A percentile compares a stretch with the other conserved stretches of the same genome.
phyloP scores from a whole-genome alignment of 2,888 invertebrate genomes.

The Heliconius sara region DNA sequence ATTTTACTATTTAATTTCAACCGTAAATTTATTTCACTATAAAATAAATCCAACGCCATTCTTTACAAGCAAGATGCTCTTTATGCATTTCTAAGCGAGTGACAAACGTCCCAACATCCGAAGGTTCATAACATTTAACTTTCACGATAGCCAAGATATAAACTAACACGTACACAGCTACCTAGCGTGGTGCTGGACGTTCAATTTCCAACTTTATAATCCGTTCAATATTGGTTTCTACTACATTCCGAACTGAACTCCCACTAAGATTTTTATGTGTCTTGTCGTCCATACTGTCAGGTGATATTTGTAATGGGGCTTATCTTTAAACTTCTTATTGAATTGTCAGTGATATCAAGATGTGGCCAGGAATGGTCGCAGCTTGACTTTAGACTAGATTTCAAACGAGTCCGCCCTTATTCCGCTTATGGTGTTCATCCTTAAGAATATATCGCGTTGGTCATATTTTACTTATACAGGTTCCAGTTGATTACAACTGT shows the following conservation, averaged over 20 bases:
- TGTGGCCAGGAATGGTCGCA: slow-evolving; percentile 58
- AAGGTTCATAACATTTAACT: slow-evolving; percentile 47
- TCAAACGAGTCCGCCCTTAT: slow-evolving; percentile 61
- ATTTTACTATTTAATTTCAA: not conserved
- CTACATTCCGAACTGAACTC: slow-evolving; percentile 54
- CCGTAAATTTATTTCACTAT: slow-evolving; percentile 9
- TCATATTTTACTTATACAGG: slow-evolving; percentile 20
- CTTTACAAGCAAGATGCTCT: slow-evolving; percentile 37
- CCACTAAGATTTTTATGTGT: slow-evolving; percentile 65
- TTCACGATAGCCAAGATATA: slow-evolving; percentile 50
- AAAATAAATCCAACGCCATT: slow-evolving; percentile 36
- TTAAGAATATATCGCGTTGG: slow-evolving; percentile 32
- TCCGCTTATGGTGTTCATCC: slow-evolving; percentile 46
- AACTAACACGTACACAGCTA: slow-evolving; percentile 49
- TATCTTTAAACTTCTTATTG: slow-evolving; percentile 68
- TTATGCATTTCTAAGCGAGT: slow-evolving; percentile 49
- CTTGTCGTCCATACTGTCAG: slow-evolving; percentile 60
- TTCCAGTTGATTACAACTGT: slow-evolving; percentile 24
- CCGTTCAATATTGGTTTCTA: slow-evolving; percentile 54
- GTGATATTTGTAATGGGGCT: slow-evolving; percentile 68
- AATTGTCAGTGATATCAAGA: slow-evolving; percentile 71
- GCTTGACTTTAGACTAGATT: slow-evolving; percentile 56
- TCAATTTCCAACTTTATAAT: slow-evolving; percentile 52
- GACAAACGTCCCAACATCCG: slow-evolving; percentile 51
- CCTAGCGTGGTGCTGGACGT: slow-evolving; percentile 45